Evolutionary conservation across 1,140 invertebrate genomes (phyloP).

Genomic region (Teleogryllus occipitalis): DNA sequence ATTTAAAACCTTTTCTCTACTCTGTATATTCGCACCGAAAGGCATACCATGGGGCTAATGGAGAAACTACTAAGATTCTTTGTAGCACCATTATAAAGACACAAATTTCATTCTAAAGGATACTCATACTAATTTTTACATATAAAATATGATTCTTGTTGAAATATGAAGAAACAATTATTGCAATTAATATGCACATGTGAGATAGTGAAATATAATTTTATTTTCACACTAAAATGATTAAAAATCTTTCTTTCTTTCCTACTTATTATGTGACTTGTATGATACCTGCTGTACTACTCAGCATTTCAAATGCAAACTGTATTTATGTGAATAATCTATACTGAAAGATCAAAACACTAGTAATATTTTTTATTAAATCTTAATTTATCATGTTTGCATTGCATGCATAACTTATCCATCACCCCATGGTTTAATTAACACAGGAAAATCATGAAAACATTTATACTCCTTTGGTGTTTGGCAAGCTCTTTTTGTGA

Average conservation of each 20-base stretch:
- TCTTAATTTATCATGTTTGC: not conserved
- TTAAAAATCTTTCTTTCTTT: not conserved
- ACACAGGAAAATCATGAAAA: not conserved
- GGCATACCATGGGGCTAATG: not conserved
- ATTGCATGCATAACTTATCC: not conserved
- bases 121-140: not conserved
- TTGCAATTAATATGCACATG: not conserved
- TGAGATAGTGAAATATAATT: too few relatives aligned
- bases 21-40: not conserved
- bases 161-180: not conserved
- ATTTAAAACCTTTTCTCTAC: not conserved
- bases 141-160: not conserved
- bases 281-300: not conserved
- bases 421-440: not conserved
- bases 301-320: too few relatives aligned
- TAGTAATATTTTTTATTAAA: not conserved
- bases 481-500: not conserved
- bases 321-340: too few relatives aligned
- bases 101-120: not conserved
- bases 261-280: not conserved
- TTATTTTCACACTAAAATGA: not conserved
- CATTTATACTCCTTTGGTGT: not conserved
- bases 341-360: not conserved
- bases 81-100: not conserved
- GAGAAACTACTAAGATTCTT: not conserved